phyloP scores from a whole-genome alignment of 2,888 invertebrate species.

The Drosophila demipolita region DNA sequence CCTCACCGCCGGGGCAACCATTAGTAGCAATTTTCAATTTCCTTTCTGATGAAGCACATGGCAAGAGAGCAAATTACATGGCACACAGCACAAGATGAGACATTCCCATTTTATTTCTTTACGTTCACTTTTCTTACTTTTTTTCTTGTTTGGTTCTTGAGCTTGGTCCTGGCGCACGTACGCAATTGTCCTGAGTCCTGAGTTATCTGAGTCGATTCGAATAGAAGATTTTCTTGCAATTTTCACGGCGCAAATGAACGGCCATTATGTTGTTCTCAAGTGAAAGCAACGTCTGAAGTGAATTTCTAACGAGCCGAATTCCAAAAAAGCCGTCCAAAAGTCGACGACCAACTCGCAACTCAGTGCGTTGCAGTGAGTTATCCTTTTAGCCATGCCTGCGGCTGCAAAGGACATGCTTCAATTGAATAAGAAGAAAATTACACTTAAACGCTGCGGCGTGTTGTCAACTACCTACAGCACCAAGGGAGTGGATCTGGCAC shows the following conservation, averaged over 20 bases:
- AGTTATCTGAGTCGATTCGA: conserved; percentile 55
- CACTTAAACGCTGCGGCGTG: conserved; percentile 79
- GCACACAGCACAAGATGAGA: conserved; percentile 61
- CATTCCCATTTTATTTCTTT: conserved; percentile 39
- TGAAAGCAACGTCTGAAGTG: conserved; percentile 78
- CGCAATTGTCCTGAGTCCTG: conserved; percentile 74
- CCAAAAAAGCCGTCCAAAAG: conserved; percentile 16
- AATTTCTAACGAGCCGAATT: conserved; percentile 74
- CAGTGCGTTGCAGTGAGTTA: conserved; percentile 70
- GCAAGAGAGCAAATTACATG: conserved; percentile 84
- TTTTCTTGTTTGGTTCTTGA: conserved; percentile 22
- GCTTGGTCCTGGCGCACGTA: conserved; percentile 66
- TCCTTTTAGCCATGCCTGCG: conserved; percentile 39
- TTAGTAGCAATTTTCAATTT: conserved; percentile 84
- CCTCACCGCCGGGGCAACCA: conserved; percentile 43
- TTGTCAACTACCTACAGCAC: conserved; percentile 49
- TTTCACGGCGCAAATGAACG: conserved; percentile 79
- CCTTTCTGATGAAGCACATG: conserved; percentile 84
- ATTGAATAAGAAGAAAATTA: conserved; percentile 82
- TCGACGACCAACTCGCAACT: conserved; percentile 35
- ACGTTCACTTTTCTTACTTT: conserved; percentile 1
- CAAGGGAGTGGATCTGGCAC: background rate
- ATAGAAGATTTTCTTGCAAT: conserved; percentile 74
- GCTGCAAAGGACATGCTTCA: conserved; percentile 80
- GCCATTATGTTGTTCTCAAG: conserved; percentile 81